phyloP scores from a whole-genome alignment of 1,140 invertebrate species.

The Bactericera cockerelli region DNA sequence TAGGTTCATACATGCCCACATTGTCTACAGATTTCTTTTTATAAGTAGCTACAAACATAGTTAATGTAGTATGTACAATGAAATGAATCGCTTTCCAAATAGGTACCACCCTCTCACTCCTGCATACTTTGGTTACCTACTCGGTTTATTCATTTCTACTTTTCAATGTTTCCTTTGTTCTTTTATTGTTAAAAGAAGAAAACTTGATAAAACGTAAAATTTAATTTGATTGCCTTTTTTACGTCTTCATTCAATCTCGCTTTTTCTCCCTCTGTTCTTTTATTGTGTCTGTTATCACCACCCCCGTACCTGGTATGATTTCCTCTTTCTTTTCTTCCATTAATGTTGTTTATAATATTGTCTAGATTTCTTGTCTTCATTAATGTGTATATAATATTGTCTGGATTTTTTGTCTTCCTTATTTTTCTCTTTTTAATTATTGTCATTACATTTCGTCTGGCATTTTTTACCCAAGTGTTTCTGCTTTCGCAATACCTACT shows the following conservation, averaged over 20 bases:
- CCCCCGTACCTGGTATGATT: background rate
- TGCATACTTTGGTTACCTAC: too few species aligned
- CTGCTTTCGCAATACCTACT: background rate
- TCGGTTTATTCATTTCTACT: too few species aligned
- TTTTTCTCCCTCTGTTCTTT: conserved; percentile 7
- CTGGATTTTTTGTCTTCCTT: conserved; percentile 12
- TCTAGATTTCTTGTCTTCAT: conserved; percentile 14
- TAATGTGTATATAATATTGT: conserved; percentile 14
- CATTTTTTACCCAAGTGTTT: background rate
- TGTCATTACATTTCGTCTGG: conserved; percentile 11
- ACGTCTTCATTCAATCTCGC: background rate
- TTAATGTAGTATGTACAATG: too few species aligned
- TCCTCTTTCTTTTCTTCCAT: conserved; percentile 13
- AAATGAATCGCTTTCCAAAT: too few species aligned
- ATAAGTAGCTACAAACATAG: too few species aligned
- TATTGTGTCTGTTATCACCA: conserved; percentile 10
- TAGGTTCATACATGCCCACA: too few species aligned
- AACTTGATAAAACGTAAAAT: background rate
- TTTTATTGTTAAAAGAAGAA: too few species aligned
- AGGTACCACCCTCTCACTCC: too few species aligned
- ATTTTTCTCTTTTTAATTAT: conserved; percentile 8
- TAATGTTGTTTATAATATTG: conserved; percentile 14
- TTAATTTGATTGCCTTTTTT: background rate
- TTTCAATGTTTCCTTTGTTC: too few species aligned
- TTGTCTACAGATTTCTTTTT: too few species aligned